Evolutionary conservation across 2,888 invertebrate genomes (phyloP), one percentile per base, ranked within the genome.

Genomic region (Adelognathus sp.): DNA sequence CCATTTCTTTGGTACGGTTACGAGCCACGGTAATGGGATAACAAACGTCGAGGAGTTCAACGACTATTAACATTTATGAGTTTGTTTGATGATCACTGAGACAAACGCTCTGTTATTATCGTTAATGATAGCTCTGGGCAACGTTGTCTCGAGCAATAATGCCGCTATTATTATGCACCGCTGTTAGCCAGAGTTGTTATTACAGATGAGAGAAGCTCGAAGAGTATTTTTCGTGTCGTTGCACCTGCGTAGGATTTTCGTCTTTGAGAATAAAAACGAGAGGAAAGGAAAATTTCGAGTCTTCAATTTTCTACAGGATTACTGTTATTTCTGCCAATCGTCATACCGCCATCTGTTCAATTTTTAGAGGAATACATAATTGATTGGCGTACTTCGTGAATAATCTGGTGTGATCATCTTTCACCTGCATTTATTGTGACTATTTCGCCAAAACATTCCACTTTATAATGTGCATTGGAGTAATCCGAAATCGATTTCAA

Each of bases 51-150:
- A 46, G 18, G 54, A 41, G 52, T 39, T 52, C 36, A 21, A 18
- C 54, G 39, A 16, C 24, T 16, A 67, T 54, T 67, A 67, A 67
- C 67, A 41, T 54, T 67, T 54, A 41, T 36, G 41, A 18, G 29
- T 18, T 67, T 67, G 41, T 67, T 67, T 39, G 39, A 67, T 39
- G 39, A 67, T 31, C 27, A 24, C 27, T 27, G 67, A 14, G 54
- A 39, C 39, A 67, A 39, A 7, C 29, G 18, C n/a, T n/a, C n/a
- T n/a, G n/a, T n/a, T n/a, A 52, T 36, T 54, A 67, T 39, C 36
- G 52, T 54, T 41, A 54, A 3, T 31, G 14, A 7, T 18, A 16
- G 11, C 16, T 54, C 14, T 27, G 11, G 29, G 24, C 18, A 36
- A 66, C 36, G 64, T 33, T 36, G 33, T 14, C 21, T 52, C 52